A percentile compares a stretch with the other conserved stretches of the same genome.
Conservation (phyloP, 2,113 vertebrate genomes). For the Brevimyrus niger region DNA sequence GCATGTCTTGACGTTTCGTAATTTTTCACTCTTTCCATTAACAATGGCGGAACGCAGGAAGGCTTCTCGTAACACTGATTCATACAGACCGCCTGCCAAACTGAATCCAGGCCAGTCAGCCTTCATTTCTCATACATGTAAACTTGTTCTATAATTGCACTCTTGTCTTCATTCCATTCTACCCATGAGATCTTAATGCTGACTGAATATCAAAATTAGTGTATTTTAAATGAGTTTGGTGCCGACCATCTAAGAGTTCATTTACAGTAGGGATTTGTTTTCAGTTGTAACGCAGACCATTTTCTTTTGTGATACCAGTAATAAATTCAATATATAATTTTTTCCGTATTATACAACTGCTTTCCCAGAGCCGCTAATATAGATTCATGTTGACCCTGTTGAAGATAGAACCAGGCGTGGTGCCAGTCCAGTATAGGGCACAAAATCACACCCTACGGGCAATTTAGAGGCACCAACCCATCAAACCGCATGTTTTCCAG, state of each 20-base stretch:
- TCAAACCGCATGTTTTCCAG: neutral
- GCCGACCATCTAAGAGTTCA: neutral
- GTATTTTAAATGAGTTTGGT: neutral
- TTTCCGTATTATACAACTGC: neutral
- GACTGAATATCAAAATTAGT: neutral
- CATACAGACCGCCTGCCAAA: neutral
- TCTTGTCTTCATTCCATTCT: neutral
- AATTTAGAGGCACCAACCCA: neutral
- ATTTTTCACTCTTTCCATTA: neutral
- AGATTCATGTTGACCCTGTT: neutral
- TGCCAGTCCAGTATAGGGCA: neutral
- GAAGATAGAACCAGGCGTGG: neutral
- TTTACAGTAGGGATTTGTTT: neutral
- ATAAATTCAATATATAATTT: neutral
- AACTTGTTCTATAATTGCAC: neutral
- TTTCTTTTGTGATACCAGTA: neutral
- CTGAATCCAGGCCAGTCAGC: neutral
- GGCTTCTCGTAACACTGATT: neutral
- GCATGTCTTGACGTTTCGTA: neutral
- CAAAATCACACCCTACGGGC: neutral
- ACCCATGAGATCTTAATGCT: neutral
- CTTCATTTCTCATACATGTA: neutral
- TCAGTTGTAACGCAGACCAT: neutral
- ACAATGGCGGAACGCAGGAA: neutral
- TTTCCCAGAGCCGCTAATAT: neutral